Conservation (phyloP, 1,140 invertebrate species). For the Reticulitermes speratus region DNA sequence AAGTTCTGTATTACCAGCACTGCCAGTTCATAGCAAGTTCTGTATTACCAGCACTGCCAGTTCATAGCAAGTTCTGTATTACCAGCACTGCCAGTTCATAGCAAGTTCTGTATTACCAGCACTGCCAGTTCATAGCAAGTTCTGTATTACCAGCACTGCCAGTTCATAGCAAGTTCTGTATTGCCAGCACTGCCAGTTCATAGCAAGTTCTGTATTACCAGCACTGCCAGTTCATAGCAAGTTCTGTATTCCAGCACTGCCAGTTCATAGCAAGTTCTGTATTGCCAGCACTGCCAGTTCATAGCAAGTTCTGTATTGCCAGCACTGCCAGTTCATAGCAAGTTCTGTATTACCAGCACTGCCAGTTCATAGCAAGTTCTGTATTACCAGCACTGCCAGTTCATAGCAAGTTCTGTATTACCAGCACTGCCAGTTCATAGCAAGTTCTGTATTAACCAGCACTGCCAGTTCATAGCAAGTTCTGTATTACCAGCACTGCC, state of each 20-base stretch:
- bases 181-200: too few relatives aligned
- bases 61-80: neutral
- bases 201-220: neutral
- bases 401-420: neutral
- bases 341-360: too few relatives aligned
- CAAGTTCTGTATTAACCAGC: too few relatives aligned
- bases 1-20: too few relatives aligned
- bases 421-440: neutral
- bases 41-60: too few relatives aligned
- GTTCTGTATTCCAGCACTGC: too few relatives aligned
- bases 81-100: neutral
- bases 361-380: neutral
- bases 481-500: too few relatives aligned
- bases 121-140: neutral
- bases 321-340: neutral
- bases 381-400: too few relatives aligned
- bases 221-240: neutral
- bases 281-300: too few relatives aligned
- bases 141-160: too few relatives aligned
- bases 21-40: neutral
- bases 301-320: neutral
- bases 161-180: neutral
- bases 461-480: neutral
- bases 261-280: neutral
- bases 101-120: neutral